Base-by-base conservation (phyloP, 2,113 vertebrate genomes). In the Tragelaphus scriptus region DNA sequence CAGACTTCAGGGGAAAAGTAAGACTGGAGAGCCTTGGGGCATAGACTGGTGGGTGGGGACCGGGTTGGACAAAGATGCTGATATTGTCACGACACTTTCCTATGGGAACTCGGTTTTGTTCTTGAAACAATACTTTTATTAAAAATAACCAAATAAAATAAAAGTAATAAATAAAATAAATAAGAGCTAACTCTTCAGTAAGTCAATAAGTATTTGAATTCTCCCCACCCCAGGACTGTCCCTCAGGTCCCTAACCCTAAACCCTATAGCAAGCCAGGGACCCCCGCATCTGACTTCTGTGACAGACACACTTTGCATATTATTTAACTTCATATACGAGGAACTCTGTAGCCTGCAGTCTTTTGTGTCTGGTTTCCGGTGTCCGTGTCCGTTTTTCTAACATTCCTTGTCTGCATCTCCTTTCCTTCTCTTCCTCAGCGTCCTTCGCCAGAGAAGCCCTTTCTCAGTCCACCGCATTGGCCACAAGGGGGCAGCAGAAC, bases 401-500 rank as follows among this genome's bases (percentile, higher is more conserved):
- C 56, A 0, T 32, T 44, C 13, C 11, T n/a, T 15, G 56, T n/a
- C 21, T 25, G 16, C 11, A 2, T 19, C 25, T 2, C 9, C 13
- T 1, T 11, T 28, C 19, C 32, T 28, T 36, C 19, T 36, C 8
- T 88, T 10, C 68, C 68, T 12, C 4, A 0, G 40, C 3, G 3
- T 5, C 63, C 82, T 63, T 51, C 36, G 12, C 1, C 32, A 0
- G 58, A 19, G n/a, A 90, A 75, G n/a, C 1, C 6, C 28, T 19
- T 26, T 16, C 32, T n/a, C 51, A 15, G 53, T 55, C 5, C 51
- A 12, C 28, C 32, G 26, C 6, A 0, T 1, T 32, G 28, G 36
- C 85, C 97, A 90, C 91, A 2, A 61, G 90, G 44, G 90, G 90
- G 85, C 90, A 59, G 85, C 77, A 96, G 90, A 96, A 86, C 10